phyloP scores from a whole-genome alignment of 2,113 vertebrate genomes.

The Corythornis madagascariensis region DNA sequence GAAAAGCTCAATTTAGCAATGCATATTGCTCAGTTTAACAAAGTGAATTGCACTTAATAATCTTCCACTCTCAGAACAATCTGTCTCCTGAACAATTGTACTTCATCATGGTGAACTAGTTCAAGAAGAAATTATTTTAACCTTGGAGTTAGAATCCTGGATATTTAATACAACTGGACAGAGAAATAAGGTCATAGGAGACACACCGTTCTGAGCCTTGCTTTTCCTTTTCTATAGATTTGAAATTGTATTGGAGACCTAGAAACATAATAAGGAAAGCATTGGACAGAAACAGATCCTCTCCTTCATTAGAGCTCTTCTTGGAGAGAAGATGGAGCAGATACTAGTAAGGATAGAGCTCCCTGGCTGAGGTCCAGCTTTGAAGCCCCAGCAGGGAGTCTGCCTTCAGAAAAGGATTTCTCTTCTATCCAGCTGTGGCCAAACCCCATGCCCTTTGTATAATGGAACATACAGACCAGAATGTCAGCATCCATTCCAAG shows the following conservation, averaged over 20 bases:
- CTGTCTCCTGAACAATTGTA: slow-evolving; percentile 33
- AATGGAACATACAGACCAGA: slow-evolving; percentile 36
- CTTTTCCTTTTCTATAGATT: not conserved
- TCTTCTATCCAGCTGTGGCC: not conserved
- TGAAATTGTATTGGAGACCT: not conserved
- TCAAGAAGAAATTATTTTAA: slow-evolving; percentile 33
- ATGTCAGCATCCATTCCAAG: slow-evolving; percentile 19
- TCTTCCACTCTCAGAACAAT: not conserved
- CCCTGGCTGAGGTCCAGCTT: slow-evolving; percentile 39
- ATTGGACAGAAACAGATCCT: not conserved
- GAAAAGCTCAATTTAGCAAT: slow-evolving; percentile 34
- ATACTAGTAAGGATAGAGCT: not conserved
- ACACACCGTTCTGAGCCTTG: not conserved
- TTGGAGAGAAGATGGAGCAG: slow-evolving; percentile 4
- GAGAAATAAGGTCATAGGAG: slow-evolving; percentile 3
- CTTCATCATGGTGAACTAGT: slow-evolving; percentile 28
- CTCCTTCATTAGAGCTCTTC: not conserved
- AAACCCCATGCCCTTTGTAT: not conserved
- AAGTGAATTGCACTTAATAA: slow-evolving; percentile 43
- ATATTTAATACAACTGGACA: not conserved
- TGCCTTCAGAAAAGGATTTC: slow-evolving; percentile 9
- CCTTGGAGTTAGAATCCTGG: not conserved
- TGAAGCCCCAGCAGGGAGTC: slow-evolving; percentile 41
- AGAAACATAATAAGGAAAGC: not conserved
- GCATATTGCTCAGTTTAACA: slow-evolving; percentile 27